Evolutionary conservation across 2,888 invertebrate species (phyloP), one percentile per base, ranked within the genome.

Genomic region (Drosophila monieri): DNA sequence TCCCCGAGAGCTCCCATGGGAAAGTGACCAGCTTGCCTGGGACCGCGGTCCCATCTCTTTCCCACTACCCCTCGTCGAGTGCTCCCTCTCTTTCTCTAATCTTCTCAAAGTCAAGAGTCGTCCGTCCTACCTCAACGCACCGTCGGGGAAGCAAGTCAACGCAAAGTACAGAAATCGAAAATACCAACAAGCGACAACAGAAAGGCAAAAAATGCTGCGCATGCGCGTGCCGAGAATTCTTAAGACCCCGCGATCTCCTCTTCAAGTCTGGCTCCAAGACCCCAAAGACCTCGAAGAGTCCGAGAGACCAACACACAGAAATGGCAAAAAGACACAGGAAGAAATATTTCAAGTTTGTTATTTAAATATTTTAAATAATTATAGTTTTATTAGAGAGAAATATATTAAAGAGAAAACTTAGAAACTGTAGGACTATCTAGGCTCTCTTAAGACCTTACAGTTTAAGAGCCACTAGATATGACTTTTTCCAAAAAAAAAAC

Each of bases 81-180:
- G 14, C 39, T 14, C 12, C 15, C 10, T 18, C 15, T 9, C 23
- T 43, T 27, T 41, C 32, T 52, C 62, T 37, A 44, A 70, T 39
- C 41, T 58, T 15, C 18, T n/a, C 67, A 8, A 14, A 25, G 32
- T 32, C 54, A 49, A 51, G 49, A 48, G 41, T 41, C 43, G 87
- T 84, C 80, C 43, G 87, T 84, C 80, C 80, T 80, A 80, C 80
- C 80, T 68, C 85, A 80, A 80, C 61, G 78, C 35, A 55, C 25
- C 41, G 15, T 23, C 21, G 5, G 21, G 10, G 35, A 55, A 61
- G 47, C n/a, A 18, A 10, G 43, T 18, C 18, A 9, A 21, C 43
- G 6, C 39, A 41, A 41, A 41, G 61, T 37, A 61, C 10, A 47
- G 35, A 15, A 27, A 46, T 47, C n/a, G 37, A 46, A 39, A 59